Evolutionary conservation across 2,888 invertebrate species (phyloP), one percentile per base, ranked within the genome.

Genomic region (Dicranocentrus wangi): DNA sequence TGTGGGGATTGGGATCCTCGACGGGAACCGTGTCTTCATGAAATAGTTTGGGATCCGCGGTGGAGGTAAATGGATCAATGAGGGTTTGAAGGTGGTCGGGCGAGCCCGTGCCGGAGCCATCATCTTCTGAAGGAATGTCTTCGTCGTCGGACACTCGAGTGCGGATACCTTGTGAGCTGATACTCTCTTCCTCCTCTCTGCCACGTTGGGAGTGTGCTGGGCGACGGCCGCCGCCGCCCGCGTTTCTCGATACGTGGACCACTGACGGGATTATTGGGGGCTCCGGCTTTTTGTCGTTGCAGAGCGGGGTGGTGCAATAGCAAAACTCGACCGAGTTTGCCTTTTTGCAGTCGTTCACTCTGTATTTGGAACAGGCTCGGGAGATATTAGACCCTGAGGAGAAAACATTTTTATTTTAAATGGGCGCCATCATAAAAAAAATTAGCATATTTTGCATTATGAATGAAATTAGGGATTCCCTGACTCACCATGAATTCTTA

Each of bases 281-380:
- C 25, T 73, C 80, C n/a, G 72, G 82, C 32, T 83, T 82, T 23
- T 79, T 77, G 65, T 79, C 82, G 47, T 86, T 86, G 63, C 86
- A 86, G 25, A 85, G 75, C 19, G 78, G 70, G 5, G 82, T 78
- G 1, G 84, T 85, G 65, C 86, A 86, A 63, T 82, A 85, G 65
- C 86, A 86, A 32, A 85, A 83, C 58, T 86, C 86, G 1, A 85
- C 84, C 2, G 80, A 69, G 53, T 85, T 86, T 15, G 86, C 85
- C 19, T 75, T 84, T 76, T 84, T 86, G 58, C 86, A 85, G 72
- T 84, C 84, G 53, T 84, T 83, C 23, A 85, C 32, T 51, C 72
- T 27, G 60, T 77, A 70, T 19, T 70, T 71, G 53, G 81, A 72
- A 69, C 86, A 86, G 10, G 82, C 79, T 42, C 86, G 82, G 13